Percentiles rank a stretch among this genome's conserved stretches.
These are phyloP conservation scores for Morpho deidamia DNA, from an alignment of 2,888 invertebrate genomes.

Conservation along the genomic window DNA sequence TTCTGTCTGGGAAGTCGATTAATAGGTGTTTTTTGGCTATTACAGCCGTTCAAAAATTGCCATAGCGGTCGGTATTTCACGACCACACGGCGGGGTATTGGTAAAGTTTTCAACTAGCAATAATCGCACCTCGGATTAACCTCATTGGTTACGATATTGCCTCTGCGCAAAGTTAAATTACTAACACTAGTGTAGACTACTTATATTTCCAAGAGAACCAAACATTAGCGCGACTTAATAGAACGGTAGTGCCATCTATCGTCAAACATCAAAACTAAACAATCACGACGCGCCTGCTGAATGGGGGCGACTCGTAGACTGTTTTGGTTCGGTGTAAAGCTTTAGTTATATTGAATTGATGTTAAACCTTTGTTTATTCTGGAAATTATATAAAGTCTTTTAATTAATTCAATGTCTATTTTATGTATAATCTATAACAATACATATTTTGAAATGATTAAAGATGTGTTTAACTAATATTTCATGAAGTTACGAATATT, in stretches of 20 bases:
- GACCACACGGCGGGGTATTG: conserved; percentile 93
- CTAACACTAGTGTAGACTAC: conserved; percentile 86
- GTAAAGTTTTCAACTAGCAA: conserved; percentile 97
- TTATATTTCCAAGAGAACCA: conserved; percentile 15
- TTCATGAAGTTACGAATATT: too few species aligned
- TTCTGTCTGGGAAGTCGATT: too few species aligned
- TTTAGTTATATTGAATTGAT: too few species aligned
- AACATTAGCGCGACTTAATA: conserved; percentile 42
- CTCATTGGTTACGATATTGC: conserved; percentile 93
- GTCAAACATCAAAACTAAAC: not conserved
- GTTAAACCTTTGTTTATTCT: too few species aligned
- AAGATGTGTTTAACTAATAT: too few species aligned
- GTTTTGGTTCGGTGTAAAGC: too few species aligned
- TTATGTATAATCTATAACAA: too few species aligned
- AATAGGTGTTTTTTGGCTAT: conserved; percentile 47
- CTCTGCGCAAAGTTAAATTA: conserved; percentile 89
- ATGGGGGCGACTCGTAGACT: not conserved
- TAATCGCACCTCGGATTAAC: conserved; percentile 92
- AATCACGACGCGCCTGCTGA: not conserved
- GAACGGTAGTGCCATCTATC: conserved; percentile 48
- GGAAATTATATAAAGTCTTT: too few species aligned
- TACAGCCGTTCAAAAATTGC: conserved; percentile 90
- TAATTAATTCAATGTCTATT: too few species aligned
- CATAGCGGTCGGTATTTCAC: conserved; percentile 91
- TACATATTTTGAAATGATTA: too few species aligned